Percentiles rank a stretch among this genome's conserved stretches.
phyloP scores from a whole-genome alignment of 1,140 invertebrate species.

The Drosophila sulfurigaster region DNA sequence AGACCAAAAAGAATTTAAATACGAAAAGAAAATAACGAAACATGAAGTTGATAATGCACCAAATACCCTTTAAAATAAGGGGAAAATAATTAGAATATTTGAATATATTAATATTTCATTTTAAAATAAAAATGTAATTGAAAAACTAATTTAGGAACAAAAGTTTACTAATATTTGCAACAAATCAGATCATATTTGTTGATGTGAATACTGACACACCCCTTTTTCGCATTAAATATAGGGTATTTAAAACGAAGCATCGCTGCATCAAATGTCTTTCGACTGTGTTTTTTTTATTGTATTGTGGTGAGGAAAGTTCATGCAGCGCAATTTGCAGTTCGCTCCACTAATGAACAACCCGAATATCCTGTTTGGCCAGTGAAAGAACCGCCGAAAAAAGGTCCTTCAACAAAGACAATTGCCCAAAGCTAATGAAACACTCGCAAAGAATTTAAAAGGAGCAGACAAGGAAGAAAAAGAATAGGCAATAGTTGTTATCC shows the following conservation, averaged over 20 bases:
- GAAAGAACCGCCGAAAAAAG: conserved; percentile 4
- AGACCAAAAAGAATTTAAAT: conserved; percentile 35
- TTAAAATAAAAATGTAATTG: too few species aligned
- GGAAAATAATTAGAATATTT: neutral
- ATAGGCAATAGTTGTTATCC: neutral
- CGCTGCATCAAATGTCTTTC: conserved; percentile 2
- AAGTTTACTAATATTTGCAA: too few species aligned
- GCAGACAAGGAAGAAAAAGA: neutral
- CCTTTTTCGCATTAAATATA: neutral
- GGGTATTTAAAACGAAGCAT: conserved; percentile 25
- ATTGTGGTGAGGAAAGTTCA: conserved; percentile 51
- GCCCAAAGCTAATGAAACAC: conserved; percentile 5
- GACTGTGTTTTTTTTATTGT: conserved; percentile 10
- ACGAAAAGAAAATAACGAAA: conserved; percentile 12
- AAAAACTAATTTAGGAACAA: neutral
- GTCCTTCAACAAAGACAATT: conserved; percentile 5
- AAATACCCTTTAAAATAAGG: neutral
- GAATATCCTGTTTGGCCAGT: conserved; percentile 66
- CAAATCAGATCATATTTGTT: too few species aligned
- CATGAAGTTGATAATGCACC: neutral
- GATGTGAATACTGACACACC: neutral
- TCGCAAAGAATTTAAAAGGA: neutral
- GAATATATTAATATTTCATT: neutral
- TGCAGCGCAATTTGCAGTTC: conserved; percentile 46
- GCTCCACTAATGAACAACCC: conserved; percentile 54